A percentile compares a stretch with the other conserved stretches of the same genome.
Conservation (phyloP, 2,888 invertebrate genomes). For the Plagodis pulveraria region DNA sequence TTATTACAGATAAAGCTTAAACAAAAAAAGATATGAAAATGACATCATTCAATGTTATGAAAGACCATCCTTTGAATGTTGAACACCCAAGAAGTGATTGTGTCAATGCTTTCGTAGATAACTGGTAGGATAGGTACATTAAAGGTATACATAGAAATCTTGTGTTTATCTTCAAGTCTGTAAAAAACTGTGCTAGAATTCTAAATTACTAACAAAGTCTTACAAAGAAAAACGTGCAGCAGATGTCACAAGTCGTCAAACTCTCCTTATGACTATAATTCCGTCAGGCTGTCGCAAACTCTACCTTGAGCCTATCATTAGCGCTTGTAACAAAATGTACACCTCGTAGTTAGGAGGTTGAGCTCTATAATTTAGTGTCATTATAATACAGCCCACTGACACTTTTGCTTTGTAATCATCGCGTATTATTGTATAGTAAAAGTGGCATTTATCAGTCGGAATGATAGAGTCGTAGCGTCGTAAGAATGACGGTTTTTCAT, state of each 20-base stretch:
- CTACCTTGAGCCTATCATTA: constrained; percentile 26
- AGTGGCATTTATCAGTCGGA: constrained; percentile 7
- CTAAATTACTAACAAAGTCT: neutral
- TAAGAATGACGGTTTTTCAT: constrained; percentile 16
- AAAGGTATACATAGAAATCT: no score
- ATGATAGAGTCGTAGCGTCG: constrained; percentile 20
- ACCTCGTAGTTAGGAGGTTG: constrained; percentile 19
- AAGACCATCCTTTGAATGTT: no score
- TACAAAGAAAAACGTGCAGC: constrained; percentile 19
- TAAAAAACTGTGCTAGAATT: neutral
- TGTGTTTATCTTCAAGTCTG: no score
- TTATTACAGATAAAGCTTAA: no score
- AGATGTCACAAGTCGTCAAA: constrained; percentile 33
- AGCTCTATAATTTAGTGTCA: constrained; percentile 49
- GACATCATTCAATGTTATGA: no score
- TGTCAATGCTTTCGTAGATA: no score
- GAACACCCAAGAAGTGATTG: no score
- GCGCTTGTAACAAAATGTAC: constrained; percentile 20
- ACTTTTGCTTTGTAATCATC: constrained; percentile 57
- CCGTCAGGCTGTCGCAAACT: constrained; percentile 29
- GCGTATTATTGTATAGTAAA: constrained; percentile 41
- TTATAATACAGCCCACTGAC: constrained; percentile 51
- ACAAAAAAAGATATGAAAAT: no score
- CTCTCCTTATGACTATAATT: constrained; percentile 30
- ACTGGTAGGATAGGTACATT: no score